Percentiles rank a stretch among this genome's conserved stretches.
Evolutionary conservation across 1,140 invertebrate species (phyloP).

Genomic region (Vanessa atalanta): DNA sequence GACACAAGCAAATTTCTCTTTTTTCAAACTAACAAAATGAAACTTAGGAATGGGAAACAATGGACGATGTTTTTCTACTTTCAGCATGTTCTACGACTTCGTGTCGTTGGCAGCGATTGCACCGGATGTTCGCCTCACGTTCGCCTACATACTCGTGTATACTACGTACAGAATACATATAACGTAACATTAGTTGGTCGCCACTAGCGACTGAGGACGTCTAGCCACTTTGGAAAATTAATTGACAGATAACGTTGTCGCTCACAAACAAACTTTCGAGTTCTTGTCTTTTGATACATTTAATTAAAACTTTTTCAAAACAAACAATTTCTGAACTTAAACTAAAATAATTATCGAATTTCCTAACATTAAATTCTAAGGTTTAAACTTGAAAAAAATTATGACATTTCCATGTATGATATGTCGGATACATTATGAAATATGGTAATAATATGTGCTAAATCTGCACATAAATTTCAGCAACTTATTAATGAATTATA

Average conservation of each 20-base stretch:
- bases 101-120: constrained; percentile 52
- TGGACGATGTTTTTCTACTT: constrained; percentile 58
- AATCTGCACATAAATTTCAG: not conserved
- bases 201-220: constrained; percentile 48
- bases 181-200: constrained; percentile 52
- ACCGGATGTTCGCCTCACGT: constrained; percentile 42
- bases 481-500: not conserved
- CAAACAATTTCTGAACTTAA: constrained; percentile 45
- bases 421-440: too few relatives aligned
- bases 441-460: too few relatives aligned
- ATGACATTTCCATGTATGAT: too few relatives aligned
- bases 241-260: constrained; percentile 65
- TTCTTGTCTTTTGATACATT: constrained; percentile 61
- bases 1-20: not conserved
- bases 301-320: constrained; percentile 75
- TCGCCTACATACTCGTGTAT: constrained; percentile 13
- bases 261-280: constrained; percentile 61
- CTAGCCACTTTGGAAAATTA: constrained; percentile 67
- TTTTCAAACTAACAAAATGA: constrained; percentile 25
- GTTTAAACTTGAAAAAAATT: too few relatives aligned
- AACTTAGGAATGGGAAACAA: constrained; percentile 60
- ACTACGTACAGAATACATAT: constrained; percentile 47
- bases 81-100: constrained; percentile 56
- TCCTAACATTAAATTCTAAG: too few relatives aligned
- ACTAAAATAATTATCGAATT: too few relatives aligned